phyloP scores from a whole-genome alignment of 2,888 invertebrate species.

The Trachelus troglodyta region DNA sequence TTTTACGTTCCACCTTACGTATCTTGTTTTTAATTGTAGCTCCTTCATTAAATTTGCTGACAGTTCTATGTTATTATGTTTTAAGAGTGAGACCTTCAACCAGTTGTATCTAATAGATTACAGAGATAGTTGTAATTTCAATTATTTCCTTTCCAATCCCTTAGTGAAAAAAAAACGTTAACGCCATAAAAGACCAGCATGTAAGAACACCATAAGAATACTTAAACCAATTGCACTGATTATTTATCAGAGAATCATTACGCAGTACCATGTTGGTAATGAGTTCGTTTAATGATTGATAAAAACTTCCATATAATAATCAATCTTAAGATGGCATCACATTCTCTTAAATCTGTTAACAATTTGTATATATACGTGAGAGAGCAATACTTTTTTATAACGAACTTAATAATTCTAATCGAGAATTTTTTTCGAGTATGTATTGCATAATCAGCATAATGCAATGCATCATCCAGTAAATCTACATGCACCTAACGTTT shows the following conservation, averaged over 20 bases:
- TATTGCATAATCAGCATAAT: neutral
- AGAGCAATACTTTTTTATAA: neutral
- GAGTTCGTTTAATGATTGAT: neutral
- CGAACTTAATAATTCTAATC: neutral
- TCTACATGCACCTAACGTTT: neutral
- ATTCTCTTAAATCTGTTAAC: neutral
- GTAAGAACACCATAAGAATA: neutral
- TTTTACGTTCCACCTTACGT: neutral
- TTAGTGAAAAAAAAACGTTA: neutral
- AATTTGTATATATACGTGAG: neutral
- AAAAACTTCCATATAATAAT: neutral
- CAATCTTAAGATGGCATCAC: neutral
- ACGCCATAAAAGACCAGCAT: neutral
- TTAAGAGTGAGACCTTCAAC: neutral
- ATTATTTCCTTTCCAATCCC: neutral
- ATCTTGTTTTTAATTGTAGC: neutral
- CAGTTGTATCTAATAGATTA: neutral
- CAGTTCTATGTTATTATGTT: neutral
- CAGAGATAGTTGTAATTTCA: neutral
- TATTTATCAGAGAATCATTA: neutral
- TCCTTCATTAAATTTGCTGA: neutral
- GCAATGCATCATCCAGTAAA: neutral
- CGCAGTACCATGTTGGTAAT: neutral
- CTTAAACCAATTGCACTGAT: neutral
- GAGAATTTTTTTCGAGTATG: neutral